Conservation (phyloP, 2,797 vertebrate genomes). For the Fistularia commersonii region DNA sequence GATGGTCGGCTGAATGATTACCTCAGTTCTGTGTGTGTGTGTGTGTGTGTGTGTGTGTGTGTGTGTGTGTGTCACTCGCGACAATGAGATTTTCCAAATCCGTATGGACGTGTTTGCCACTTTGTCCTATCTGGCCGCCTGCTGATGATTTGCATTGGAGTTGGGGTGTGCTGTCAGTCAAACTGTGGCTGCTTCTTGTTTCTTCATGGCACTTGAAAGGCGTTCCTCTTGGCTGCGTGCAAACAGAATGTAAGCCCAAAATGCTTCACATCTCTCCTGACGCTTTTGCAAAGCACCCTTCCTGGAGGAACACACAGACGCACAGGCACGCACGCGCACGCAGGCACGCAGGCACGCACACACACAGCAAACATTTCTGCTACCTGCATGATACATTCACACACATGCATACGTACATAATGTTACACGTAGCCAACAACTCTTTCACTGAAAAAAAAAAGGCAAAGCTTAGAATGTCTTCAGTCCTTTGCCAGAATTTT, state of each 20-base stretch:
- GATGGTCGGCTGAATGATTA: conserved; percentile 20
- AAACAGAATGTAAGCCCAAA: conserved; percentile 25
- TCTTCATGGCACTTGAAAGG: conserved; percentile 21
- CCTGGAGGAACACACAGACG: conserved; percentile 6
- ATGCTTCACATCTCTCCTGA: conserved; percentile 24
- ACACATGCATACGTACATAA: conserved; percentile 15
- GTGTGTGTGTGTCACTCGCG: conserved; percentile 14
- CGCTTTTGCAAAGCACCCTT: conserved; percentile 21
- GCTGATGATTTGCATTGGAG: conserved; percentile 21
- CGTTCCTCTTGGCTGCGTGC: conserved; percentile 7
- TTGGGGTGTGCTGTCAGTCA: conserved; percentile 31
- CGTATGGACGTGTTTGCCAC: conserved; percentile 23
- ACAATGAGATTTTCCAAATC: conserved; percentile 20
- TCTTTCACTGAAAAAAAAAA: conserved; percentile 40
- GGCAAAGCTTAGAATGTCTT: conserved; percentile 34
- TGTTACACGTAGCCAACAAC: conserved; percentile 24
- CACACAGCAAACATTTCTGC: conserved; percentile 1
- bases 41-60: too few species aligned
- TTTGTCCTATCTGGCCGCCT: conserved; percentile 29
- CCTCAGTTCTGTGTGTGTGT: too few species aligned
- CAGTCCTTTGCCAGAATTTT: conserved; percentile 16
- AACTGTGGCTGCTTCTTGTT: conserved; percentile 12
- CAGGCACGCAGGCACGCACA: conserved; percentile 8
- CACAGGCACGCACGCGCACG: conserved; percentile 14
- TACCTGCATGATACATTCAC: conserved; percentile 1